Evolutionary conservation across 2,797 vertebrate species (phyloP).

Genomic region (Gymnothorax reevesii): DNA sequence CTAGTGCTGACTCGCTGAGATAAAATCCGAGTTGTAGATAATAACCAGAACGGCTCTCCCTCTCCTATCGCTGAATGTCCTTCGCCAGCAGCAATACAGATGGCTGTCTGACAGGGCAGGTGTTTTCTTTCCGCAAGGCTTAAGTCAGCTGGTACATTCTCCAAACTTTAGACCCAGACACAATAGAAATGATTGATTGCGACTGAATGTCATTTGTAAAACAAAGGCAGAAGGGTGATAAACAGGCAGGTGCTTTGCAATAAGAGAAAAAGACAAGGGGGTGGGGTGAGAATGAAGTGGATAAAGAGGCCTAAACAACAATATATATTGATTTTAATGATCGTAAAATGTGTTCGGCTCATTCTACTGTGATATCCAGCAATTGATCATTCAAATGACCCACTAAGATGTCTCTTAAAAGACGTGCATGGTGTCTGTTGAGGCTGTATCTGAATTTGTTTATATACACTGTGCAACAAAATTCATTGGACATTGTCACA

Average conservation of each 20-base stretch:
- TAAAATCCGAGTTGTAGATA: neutral
- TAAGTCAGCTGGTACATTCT: conserved; percentile 33
- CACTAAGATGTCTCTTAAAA: conserved; percentile 7
- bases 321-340: neutral
- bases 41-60: neutral
- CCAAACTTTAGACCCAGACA: conserved; percentile 33
- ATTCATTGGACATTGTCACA: too few species aligned
- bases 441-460: conserved; percentile 39
- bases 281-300: conserved; percentile 19
- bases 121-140: conserved; percentile 24
- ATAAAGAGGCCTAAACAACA: neutral
- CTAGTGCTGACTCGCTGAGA: neutral
- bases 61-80: conserved; percentile 14
- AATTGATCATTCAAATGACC: conserved; percentile 10
- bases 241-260: conserved; percentile 8
- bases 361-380: neutral
- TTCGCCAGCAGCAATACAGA: neutral
- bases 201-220: conserved; percentile 48
- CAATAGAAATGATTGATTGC: conserved; percentile 58
- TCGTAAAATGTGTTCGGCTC: conserved; percentile 2
- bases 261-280: conserved; percentile 13
- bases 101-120: neutral
- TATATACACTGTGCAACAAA: too few species aligned
- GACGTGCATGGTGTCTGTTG: conserved; percentile 24
- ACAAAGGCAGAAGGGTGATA: conserved; percentile 32